Conservation (phyloP, 2,797 vertebrate species). For the Caiman crocodilus region DNA sequence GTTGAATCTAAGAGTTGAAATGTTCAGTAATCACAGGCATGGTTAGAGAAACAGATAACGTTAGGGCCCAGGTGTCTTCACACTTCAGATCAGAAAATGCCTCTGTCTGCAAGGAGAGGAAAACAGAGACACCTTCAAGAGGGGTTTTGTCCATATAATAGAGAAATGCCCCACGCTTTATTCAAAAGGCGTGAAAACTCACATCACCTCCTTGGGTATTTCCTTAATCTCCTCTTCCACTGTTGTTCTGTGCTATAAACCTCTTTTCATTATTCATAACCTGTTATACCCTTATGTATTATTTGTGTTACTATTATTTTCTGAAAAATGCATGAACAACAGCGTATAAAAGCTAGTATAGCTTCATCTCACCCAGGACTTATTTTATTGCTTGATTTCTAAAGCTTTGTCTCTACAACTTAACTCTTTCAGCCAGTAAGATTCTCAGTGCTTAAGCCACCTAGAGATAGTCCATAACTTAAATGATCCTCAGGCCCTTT, state of each 20-base stretch:
- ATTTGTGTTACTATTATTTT: constrained; percentile 66
- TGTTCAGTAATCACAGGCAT: accelerated
- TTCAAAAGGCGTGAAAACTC: accelerated
- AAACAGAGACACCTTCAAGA: background rate
- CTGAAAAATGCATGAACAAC: constrained; percentile 55
- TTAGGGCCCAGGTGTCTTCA: background rate
- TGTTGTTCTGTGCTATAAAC: background rate
- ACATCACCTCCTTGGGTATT: accelerated
- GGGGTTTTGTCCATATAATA: background rate
- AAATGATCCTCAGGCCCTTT: background rate
- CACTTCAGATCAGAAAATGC: background rate
- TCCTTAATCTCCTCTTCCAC: background rate
- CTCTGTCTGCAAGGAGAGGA: background rate
- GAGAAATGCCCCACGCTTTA: background rate
- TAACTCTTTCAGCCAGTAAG: background rate
- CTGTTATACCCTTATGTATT: constrained; percentile 59
- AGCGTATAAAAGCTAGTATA: constrained; percentile 52
- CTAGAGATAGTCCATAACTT: background rate
- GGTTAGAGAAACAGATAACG: background rate
- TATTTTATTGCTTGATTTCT: constrained; percentile 45
- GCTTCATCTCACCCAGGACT: constrained; percentile 36
- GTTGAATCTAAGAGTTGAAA: background rate
- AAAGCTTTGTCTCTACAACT: background rate
- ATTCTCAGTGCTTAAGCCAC: too few species aligned
- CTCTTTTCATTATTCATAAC: constrained; percentile 56